Percentiles rank a stretch among this genome's conserved stretches.
These are phyloP conservation scores for Cranoglanis bouderius DNA, from an alignment of 2,113 vertebrate species.

Conservation along the genomic window DNA sequence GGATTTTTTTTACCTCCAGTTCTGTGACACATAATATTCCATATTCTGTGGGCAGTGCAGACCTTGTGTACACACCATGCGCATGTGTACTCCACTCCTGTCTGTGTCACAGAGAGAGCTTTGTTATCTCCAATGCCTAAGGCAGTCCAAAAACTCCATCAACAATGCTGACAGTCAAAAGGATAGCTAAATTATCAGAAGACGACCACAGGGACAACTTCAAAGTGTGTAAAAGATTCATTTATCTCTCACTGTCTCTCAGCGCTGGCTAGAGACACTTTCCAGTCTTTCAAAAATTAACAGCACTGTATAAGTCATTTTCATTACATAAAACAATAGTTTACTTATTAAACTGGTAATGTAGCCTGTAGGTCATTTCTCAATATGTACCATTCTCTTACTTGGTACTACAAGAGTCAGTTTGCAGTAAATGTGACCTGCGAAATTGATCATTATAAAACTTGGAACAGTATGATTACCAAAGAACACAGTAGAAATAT, in stretches of 20 bases:
- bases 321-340: conserved; percentile 5
- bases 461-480: background rate
- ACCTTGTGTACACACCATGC: background rate
- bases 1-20: background rate
- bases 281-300: background rate
- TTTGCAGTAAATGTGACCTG: background rate
- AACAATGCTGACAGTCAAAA: conserved; percentile 26
- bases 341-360: background rate
- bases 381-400: background rate
- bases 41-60: background rate
- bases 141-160: conserved; percentile 17
- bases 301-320: background rate
- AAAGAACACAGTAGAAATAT: background rate
- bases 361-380: background rate
- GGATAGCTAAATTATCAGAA: conserved; percentile 4
- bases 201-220: background rate
- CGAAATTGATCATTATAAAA: background rate
- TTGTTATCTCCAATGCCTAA: conserved; percentile 34
- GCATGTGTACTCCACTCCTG: conserved; percentile 1
- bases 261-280: background rate
- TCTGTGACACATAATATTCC: background rate
- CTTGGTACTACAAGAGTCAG: background rate
- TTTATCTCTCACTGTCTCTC: conserved; percentile 16
- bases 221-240: conserved; percentile 27
- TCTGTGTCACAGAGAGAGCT: conserved; percentile 6